Conservation (phyloP, 2,888 invertebrate species). For the Drosophila kanekoi region DNA sequence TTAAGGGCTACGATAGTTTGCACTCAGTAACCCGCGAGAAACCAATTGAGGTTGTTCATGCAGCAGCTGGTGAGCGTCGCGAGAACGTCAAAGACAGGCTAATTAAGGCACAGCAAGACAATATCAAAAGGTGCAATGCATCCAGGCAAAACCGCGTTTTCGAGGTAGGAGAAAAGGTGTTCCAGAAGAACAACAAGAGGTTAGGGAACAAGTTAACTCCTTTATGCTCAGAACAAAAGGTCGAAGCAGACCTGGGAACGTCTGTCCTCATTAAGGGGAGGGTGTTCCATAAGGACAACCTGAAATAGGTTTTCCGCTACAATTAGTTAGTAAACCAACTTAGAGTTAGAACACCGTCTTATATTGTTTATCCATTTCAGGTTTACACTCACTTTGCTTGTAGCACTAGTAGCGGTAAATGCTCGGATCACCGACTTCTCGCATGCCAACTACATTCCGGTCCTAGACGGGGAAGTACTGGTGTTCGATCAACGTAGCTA, state of each 20-base stretch:
- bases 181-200: constrained; percentile 3
- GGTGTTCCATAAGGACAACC: too few species aligned
- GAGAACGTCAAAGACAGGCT: constrained; percentile 3
- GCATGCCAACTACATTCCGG: constrained; percentile 18
- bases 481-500: constrained; percentile 9
- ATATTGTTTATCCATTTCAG: background rate
- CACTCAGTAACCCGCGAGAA: too few species aligned
- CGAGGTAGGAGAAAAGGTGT: constrained; percentile 2
- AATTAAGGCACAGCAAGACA: constrained; percentile 2
- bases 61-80: background rate
- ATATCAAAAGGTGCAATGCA: constrained; percentile 1
- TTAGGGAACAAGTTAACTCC: background rate
- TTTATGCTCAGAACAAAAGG: background rate
- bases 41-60: background rate
- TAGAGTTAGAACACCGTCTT: too few species aligned
- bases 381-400: constrained; percentile 1
- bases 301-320: too few species aligned
- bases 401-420: background rate
- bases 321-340: too few species aligned
- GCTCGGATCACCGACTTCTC: constrained; percentile 14
- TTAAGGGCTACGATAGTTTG: too few species aligned
- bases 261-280: too few species aligned
- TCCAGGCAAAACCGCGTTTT: constrained; percentile 1
- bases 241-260: background rate
- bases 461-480: constrained; percentile 9